Evolutionary conservation across 2,797 vertebrate species (phyloP).

Genomic region (Momotus momota): DNA sequence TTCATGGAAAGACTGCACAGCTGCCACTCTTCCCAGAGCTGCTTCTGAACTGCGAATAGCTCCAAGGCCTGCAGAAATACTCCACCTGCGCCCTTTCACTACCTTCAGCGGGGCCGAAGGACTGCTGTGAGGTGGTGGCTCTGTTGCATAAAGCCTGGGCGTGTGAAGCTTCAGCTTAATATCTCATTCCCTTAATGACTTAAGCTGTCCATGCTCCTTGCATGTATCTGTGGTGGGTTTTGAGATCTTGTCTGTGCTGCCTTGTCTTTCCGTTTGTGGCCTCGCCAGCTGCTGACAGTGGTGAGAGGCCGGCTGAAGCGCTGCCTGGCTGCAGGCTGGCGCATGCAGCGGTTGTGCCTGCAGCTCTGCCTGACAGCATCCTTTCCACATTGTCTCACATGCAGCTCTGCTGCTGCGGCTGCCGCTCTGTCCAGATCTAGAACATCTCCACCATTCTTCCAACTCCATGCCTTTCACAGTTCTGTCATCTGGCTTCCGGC

Average conservation of each 20-base stretch:
- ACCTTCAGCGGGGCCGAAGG: background rate
- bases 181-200: background rate
- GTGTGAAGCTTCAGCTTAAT: background rate
- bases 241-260: background rate
- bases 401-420: background rate
- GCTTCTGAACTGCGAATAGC: background rate
- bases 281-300: background rate
- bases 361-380: background rate
- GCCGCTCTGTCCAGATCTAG: background rate
- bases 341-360: background rate
- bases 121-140: background rate
- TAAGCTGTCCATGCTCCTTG: background rate
- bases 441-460: background rate
- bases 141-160: background rate
- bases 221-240: background rate
- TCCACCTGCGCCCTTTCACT: background rate
- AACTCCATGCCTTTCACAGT: fast-evolving
- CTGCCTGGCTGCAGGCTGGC: background rate
- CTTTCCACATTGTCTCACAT: background rate
- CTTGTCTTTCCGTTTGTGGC: background rate
- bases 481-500: background rate
- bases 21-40: background rate
- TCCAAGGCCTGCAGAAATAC: background rate
- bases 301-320: background rate
- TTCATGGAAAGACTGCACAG: fast-evolving